Evolutionary conservation across 2,113 vertebrate species (phyloP), one percentile per base, ranked within the genome.

Genomic region (Elaphurus davidianus): DNA sequence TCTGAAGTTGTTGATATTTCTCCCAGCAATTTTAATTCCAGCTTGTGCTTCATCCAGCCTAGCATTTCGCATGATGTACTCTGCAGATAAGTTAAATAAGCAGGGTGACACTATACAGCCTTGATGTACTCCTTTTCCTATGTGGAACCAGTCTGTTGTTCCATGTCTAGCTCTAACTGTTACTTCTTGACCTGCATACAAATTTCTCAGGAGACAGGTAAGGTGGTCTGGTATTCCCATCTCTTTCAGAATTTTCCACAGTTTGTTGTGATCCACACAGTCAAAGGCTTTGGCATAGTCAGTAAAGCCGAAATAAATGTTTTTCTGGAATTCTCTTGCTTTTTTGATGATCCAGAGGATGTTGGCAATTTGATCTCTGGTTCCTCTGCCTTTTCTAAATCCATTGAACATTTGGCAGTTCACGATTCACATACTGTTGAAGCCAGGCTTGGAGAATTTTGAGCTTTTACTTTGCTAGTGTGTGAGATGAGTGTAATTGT

Each of bases 271-370:
- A 71, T 71, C 67, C n/a, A 23, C n/a, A 40, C 67, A 71, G 64
- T 71, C 64, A 71, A 71, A 71, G 67, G 67, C 67, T 71, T 71
- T 40, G 67, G 10, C n/a, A 71, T 71, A 71, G n/a, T 71, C n/a
- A 71, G 3, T 23, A 71, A 71, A 71, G n/a, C n/a, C 23, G 67
- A 71, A 36, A 4, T 40, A 40, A 19, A 71, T 71, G 67, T 36
- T 71, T 71, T 71, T 36, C 19, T 40, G 67, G 17, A 71, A 71
- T 1, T 71, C 67, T 71, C 19, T 71, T 71, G 64, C 64, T 71
- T 71, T 71, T 71, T 71, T 1, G 0, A 71, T 71, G n/a, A 71
- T 71, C 17, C n/a, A 71, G 0, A 0, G 2, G 64, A 23, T 71
- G 5, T 71, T 36, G 64, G 67, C 67, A 71, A 71, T 40, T 36